Evolutionary conservation across 2,888 invertebrate species (phyloP).

Genomic region (Adela reaumurella): DNA sequence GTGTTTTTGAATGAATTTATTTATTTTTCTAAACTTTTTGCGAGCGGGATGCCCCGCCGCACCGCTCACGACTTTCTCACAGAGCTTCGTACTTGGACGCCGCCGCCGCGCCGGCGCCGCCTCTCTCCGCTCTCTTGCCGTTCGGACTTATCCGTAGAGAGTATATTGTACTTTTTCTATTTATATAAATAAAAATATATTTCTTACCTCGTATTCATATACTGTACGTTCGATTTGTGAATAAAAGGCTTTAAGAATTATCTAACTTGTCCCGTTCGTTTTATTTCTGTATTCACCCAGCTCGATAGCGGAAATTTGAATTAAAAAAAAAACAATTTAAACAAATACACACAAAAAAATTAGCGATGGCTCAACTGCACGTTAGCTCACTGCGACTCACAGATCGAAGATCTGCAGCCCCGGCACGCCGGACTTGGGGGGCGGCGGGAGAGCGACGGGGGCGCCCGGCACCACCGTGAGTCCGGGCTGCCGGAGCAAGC

Average conservation of each 20-base stretch:
- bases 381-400: too few species aligned
- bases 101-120: constrained; percentile 55
- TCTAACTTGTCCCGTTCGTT: background rate
- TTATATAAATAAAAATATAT: constrained; percentile 57
- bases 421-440: constrained; percentile 25
- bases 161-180: constrained; percentile 54
- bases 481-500: constrained; percentile 29
- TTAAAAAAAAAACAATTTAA: too few species aligned
- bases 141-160: constrained; percentile 53
- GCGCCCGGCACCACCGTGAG: constrained; percentile 37
- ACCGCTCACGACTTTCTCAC: constrained; percentile 36
- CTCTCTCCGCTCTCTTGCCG: constrained; percentile 48
- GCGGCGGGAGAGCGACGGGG: constrained; percentile 25
- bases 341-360: too few species aligned
- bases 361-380: too few species aligned
- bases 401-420: constrained; percentile 41
- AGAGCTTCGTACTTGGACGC: constrained; percentile 21
- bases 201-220: constrained; percentile 54
- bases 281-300: background rate
- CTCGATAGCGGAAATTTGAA: too few species aligned
- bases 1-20: constrained; percentile 56
- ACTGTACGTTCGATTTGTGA: constrained; percentile 55
- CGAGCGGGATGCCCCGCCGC: constrained; percentile 53
- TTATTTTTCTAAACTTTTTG: constrained; percentile 57
- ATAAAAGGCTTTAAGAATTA: constrained; percentile 29